Evolutionary conservation across 2,797 vertebrate genomes (phyloP).

Genomic region (Selene dorsalis): DNA sequence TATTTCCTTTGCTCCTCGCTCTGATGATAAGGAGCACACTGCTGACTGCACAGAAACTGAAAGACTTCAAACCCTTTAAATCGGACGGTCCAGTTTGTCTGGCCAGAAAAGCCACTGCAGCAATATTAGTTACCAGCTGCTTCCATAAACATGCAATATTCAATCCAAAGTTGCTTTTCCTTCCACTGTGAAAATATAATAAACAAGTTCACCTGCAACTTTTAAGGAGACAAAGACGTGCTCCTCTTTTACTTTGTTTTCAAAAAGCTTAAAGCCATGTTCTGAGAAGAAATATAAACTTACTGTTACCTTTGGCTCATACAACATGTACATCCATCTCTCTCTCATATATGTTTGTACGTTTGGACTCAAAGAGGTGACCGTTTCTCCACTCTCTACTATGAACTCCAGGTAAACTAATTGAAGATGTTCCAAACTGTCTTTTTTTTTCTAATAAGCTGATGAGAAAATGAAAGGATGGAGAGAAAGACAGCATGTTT

Average conservation of each 20-base stretch:
- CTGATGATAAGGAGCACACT: conserved; percentile 3
- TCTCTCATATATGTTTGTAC: conserved; percentile 56
- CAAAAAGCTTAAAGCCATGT: conserved; percentile 78
- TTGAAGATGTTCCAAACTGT: conserved; percentile 22
- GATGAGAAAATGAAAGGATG: conserved; percentile 29
- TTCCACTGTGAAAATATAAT: conserved; percentile 80
- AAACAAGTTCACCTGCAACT: conserved; percentile 57
- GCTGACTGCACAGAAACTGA: conserved; percentile 49
- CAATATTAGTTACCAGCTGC: conserved; percentile 73
- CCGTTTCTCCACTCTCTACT: conserved; percentile 22
- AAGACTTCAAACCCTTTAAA: conserved; percentile 75
- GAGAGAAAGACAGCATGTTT: conserved; percentile 28
- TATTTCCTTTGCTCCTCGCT: conserved; percentile 33
- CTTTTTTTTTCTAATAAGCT: conserved; percentile 48
- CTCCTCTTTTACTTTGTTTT: conserved; percentile 66
- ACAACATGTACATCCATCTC: conserved; percentile 52
- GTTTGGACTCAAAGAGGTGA: conserved; percentile 46
- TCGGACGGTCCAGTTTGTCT: conserved; percentile 44
- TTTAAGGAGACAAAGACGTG: conserved; percentile 64
- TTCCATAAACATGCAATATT: conserved; percentile 82
- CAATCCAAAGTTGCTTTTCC: conserved; percentile 82
- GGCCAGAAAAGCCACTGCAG: conserved; percentile 71
- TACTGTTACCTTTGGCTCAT: conserved; percentile 48
- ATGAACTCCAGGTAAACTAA: conserved; percentile 38
- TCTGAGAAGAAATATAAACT: conserved; percentile 54